Conservation (phyloP, 2,888 invertebrate species). For the Stegophylla sp. region DNA sequence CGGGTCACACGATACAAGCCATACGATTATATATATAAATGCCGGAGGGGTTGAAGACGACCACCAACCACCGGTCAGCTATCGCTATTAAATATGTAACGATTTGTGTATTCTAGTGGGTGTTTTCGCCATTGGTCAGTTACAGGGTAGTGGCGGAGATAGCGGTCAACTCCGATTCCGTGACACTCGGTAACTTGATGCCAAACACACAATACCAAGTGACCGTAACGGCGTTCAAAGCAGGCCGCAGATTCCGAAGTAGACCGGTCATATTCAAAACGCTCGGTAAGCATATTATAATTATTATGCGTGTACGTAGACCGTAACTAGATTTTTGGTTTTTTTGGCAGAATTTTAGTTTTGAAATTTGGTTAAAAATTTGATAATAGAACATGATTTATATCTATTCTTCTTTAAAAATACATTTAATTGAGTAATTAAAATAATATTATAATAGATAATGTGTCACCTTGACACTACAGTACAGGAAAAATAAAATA, state of each 20-base stretch:
- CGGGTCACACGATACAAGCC: conserved; percentile 21
- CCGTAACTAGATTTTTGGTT: too few species aligned
- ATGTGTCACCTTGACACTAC: too few species aligned
- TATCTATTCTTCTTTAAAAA: too few species aligned
- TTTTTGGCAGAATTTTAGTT: too few species aligned
- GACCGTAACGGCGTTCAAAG: conserved; percentile 81
- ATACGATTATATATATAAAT: background rate
- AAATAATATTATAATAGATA: too few species aligned
- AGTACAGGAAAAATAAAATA: too few species aligned
- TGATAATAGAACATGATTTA: too few species aligned
- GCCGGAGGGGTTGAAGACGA: background rate
- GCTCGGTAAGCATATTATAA: conserved; percentile 61
- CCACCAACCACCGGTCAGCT: conserved; percentile 6
- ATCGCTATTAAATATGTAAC: conserved; percentile 56
- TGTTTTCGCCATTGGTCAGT: conserved; percentile 68
- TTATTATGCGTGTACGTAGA: background rate
- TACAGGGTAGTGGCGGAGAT: conserved; percentile 92
- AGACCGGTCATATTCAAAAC: conserved; percentile 89
- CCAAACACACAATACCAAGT: conserved; percentile 89
- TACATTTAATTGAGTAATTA: too few species aligned
- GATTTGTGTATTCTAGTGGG: conserved; percentile 37
- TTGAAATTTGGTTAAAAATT: too few species aligned
- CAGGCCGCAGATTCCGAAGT: conserved; percentile 82
- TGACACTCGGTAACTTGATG: conserved; percentile 79
- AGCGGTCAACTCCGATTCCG: conserved; percentile 86